phyloP scores from a whole-genome alignment of 2,113 vertebrate species.

The Nycticryphes semicollaris region DNA sequence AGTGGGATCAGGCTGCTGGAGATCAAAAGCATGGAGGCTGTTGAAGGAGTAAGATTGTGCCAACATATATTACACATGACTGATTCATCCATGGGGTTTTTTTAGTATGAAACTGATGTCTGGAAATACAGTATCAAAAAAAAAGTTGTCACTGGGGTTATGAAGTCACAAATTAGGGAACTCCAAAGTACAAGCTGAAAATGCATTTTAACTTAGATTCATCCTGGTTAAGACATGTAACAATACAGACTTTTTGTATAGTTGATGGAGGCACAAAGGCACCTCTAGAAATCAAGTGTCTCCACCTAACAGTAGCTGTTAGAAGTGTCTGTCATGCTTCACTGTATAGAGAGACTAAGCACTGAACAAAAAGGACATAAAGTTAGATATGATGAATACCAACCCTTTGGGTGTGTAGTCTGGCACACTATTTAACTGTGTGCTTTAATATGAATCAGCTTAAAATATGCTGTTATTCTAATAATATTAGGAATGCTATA shows the following conservation, averaged over 20 bases:
- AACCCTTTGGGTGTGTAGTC: background rate
- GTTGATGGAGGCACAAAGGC: background rate
- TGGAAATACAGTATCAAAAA: background rate
- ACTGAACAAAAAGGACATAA: background rate
- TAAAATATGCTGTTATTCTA: background rate
- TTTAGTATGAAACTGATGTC: background rate
- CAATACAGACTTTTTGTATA: rapidly evolving
- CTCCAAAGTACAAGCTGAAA: background rate
- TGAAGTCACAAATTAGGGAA: background rate
- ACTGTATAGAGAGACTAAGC: background rate
- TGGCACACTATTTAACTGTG: background rate
- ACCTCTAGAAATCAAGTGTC: background rate
- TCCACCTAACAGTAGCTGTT: background rate
- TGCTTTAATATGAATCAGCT: background rate
- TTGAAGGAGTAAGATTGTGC: background rate
- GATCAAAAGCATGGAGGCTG: background rate
- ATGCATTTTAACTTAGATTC: background rate
- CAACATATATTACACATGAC: background rate
- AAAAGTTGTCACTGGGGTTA: background rate
- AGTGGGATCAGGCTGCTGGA: background rate
- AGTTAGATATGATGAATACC: background rate
- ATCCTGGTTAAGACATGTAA: background rate
- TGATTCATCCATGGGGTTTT: rapidly evolving
- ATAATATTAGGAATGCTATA: background rate
- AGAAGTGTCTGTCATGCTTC: background rate